A percentile compares a stretch with the other conserved stretches of the same genome.
Conservation (phyloP, 2,888 invertebrate genomes). For the Aspidapion aeneum region DNA sequence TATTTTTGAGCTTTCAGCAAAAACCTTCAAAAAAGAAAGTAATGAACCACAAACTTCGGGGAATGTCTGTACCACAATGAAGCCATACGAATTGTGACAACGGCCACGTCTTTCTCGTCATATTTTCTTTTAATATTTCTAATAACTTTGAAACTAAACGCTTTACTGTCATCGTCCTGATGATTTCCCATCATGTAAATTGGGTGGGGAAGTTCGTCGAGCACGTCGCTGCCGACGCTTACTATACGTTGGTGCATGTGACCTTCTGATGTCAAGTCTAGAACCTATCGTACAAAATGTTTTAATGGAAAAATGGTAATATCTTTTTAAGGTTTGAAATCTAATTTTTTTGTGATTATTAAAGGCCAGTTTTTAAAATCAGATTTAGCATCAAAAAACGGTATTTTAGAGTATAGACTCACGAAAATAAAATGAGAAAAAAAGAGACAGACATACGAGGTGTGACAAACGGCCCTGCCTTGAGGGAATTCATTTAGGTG, state of each 20-base stretch:
- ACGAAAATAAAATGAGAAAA: no score
- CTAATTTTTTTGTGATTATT: constrained; percentile 87
- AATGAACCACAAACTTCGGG: constrained; percentile 71
- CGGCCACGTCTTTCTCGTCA: constrained; percentile 35
- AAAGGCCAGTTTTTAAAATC: constrained; percentile 73
- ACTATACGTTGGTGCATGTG: constrained; percentile 81
- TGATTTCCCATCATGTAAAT: constrained; percentile 43
- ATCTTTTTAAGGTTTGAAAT: no score
- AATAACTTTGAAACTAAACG: constrained; percentile 54
- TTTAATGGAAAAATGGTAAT: no score
- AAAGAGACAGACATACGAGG: no score
- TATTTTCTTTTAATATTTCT: constrained; percentile 36
- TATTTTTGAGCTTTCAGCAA: no score
- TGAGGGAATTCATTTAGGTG: no score
- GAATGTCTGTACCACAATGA: constrained; percentile 94
- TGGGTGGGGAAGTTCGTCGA: constrained; percentile 51
- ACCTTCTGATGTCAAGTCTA: constrained; percentile 83
- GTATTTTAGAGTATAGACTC: neutral
- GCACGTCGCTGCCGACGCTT: constrained; percentile 75
- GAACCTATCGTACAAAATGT: constrained; percentile 48
- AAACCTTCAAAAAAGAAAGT: no score
- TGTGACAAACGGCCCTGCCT: no score
- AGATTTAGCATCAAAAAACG: no score
- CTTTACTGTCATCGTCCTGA: constrained; percentile 43
- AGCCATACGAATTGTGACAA: constrained; percentile 65